Conservation (phyloP, 1,140 invertebrate species). For the Macrostomum lignano region DNA sequence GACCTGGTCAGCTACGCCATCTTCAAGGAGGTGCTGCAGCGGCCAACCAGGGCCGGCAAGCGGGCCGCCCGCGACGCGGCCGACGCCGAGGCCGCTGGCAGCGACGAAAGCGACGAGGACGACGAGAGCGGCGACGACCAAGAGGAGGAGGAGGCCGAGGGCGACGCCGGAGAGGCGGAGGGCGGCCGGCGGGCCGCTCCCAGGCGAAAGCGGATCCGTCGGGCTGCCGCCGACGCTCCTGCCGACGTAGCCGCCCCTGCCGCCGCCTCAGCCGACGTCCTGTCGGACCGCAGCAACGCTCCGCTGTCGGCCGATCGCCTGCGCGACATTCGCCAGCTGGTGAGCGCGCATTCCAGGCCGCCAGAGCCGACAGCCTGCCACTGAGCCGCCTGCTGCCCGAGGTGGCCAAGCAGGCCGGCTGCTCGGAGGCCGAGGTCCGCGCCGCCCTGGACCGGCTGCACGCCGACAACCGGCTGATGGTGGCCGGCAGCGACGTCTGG, state of each 20-base stretch:
- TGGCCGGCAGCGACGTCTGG: conserved; percentile 2
- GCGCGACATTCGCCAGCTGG: neutral
- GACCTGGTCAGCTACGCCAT: neutral
- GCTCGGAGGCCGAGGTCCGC: neutral
- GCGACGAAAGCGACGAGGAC: neutral
- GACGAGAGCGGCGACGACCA: neutral
- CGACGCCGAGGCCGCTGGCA: neutral
- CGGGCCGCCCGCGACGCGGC: neutral
- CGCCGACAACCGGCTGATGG: neutral
- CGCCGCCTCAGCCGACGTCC: neutral
- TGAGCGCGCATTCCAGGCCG: neutral
- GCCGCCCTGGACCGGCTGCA: neutral
- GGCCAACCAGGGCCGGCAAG: neutral
- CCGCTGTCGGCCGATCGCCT: neutral
- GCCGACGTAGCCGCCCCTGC: neutral
- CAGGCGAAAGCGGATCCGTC: conserved; percentile 1
- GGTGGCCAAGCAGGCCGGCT: neutral
- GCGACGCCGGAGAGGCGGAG: neutral
- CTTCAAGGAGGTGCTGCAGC: conserved; percentile 6
- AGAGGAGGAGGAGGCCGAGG: neutral
- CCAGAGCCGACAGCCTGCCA: neutral
- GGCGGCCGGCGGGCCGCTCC: neutral
- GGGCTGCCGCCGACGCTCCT: neutral
- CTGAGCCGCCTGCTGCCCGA: neutral
- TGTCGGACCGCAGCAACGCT: too few species aligned